Evolutionary conservation across 1,140 invertebrate genomes (phyloP).

Genomic region (Trialeurodes vaporariorum): DNA sequence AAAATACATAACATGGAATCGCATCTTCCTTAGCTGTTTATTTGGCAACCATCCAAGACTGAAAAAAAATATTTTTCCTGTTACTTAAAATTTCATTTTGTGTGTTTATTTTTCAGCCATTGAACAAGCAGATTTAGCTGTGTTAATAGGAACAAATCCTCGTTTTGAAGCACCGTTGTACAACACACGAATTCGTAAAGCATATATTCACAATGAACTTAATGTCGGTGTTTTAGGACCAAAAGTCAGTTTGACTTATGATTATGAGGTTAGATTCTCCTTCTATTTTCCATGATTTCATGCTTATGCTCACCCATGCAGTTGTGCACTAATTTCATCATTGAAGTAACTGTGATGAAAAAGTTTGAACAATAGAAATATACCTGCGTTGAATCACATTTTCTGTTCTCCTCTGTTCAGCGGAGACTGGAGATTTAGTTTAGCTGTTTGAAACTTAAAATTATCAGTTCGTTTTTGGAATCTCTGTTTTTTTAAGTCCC

Average conservation of each 20-base stretch:
- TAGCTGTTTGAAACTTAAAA: too few species aligned
- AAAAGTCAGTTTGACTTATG: slow-evolving; percentile 86
- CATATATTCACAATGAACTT: slow-evolving; percentile 74
- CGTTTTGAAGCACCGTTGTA: slow-evolving; percentile 95
- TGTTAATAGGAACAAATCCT: slow-evolving; percentile 94
- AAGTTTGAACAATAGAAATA: slow-evolving; percentile 6
- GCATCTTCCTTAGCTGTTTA: too few species aligned
- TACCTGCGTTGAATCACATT: too few species aligned
- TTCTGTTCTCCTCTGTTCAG: too few species aligned
- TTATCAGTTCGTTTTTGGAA: too few species aligned
- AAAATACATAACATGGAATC: too few species aligned
- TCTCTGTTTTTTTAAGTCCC: too few species aligned
- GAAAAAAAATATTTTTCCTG: too few species aligned
- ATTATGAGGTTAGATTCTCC: slow-evolving; percentile 58
- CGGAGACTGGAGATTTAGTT: too few species aligned
- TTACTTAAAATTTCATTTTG: too few species aligned
- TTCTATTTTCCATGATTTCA: slow-evolving; percentile 7
- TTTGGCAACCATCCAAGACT: too few species aligned
- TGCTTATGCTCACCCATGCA: not conserved
- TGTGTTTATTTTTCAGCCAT: slow-evolving; percentile 42
- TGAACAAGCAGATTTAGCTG: slow-evolving; percentile 85
- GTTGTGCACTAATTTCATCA: not conserved
- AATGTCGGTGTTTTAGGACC: slow-evolving; percentile 79
- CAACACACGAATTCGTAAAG: slow-evolving; percentile 90
- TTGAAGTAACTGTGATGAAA: slow-evolving; percentile 6